Percentiles rank a stretch among this genome's conserved stretches.
phyloP scores from a whole-genome alignment of 2,888 invertebrate species.

The Schrankia costaestrigalis region DNA sequence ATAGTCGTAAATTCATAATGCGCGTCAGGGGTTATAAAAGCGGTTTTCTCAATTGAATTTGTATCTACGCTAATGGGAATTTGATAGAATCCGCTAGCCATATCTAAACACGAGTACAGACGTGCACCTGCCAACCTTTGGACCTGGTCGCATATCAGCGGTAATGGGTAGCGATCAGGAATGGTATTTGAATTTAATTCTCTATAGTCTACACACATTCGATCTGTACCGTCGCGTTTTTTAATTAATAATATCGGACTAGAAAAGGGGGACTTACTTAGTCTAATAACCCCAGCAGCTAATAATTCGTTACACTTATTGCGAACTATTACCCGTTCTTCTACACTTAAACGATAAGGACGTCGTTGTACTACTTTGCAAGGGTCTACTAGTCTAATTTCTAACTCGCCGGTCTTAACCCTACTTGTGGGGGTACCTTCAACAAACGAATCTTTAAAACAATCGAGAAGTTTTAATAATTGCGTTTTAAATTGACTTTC shows the following conservation, averaged over 20 bases:
- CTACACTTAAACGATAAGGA: not conserved
- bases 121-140: too few relatives aligned
- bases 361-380: not conserved
- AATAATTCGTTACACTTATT: too few relatives aligned
- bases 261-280: too few relatives aligned
- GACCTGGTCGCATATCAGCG: too few relatives aligned
- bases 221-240: too few relatives aligned
- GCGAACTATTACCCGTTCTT: not conserved
- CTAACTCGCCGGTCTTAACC: not conserved
- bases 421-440: not conserved
- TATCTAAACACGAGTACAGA: not conserved
- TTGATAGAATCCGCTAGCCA: not conserved
- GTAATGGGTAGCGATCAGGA: too few relatives aligned
- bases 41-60: too few relatives aligned
- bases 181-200: not conserved
- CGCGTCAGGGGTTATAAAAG: too few relatives aligned
- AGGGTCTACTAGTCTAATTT: not conserved
- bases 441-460: not conserved
- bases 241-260: too few relatives aligned
- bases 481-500: not conserved
- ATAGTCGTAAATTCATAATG: too few relatives aligned
- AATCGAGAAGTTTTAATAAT: not conserved
- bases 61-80: too few relatives aligned
- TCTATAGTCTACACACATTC: not conserved
- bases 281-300: not conserved